These are phyloP conservation scores for Syritta pipiens DNA, from an alignment of 2,888 invertebrate genomes.

Conservation along the genomic window DNA sequence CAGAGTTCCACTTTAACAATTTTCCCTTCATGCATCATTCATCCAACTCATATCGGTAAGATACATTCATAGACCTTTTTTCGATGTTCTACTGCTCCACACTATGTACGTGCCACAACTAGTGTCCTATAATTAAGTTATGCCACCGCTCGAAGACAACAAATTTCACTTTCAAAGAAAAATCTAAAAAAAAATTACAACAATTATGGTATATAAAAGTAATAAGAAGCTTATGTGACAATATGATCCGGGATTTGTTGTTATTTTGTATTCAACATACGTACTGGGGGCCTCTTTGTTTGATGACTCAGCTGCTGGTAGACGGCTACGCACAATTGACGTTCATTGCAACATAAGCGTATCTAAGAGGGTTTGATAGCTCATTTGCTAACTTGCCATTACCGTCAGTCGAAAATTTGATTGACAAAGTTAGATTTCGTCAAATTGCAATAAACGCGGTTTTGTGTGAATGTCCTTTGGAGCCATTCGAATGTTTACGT, in stretches of 20 bases:
- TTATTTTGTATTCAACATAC: slow-evolving; percentile 19
- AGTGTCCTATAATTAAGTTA: slow-evolving; percentile 42
- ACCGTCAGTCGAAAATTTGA: background rate
- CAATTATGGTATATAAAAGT: slow-evolving; percentile 19
- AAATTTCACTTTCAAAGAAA: slow-evolving; percentile 52
- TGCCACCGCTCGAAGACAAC: slow-evolving; percentile 17
- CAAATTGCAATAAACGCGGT: background rate
- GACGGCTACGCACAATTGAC: slow-evolving; percentile 12
- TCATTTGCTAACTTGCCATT: slow-evolving; percentile 16
- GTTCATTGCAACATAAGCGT: slow-evolving; percentile 53
- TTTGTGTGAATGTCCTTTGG: slow-evolving; percentile 12
- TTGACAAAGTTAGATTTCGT: slow-evolving; percentile 9
- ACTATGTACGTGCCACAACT: slow-evolving; percentile 25
- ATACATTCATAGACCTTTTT: background rate
- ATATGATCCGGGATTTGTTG: slow-evolving; percentile 9
- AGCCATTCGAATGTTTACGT: background rate
- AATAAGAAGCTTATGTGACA: slow-evolving; percentile 18
- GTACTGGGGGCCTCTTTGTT: too few species aligned
- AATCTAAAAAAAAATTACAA: slow-evolving; percentile 28
- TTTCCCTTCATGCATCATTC: slow-evolving; percentile 35
- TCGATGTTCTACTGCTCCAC: slow-evolving; percentile 9
- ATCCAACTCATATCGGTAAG: too few species aligned
- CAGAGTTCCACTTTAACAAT: slow-evolving; percentile 9
- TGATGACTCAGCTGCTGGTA: slow-evolving; percentile 12
- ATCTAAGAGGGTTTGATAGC: slow-evolving; percentile 16